Percentiles rank a stretch among this genome's conserved stretches.
These are phyloP conservation scores for Notechis scutatus DNA, from an alignment of 2,113 vertebrate species.

Conservation along the genomic window DNA sequence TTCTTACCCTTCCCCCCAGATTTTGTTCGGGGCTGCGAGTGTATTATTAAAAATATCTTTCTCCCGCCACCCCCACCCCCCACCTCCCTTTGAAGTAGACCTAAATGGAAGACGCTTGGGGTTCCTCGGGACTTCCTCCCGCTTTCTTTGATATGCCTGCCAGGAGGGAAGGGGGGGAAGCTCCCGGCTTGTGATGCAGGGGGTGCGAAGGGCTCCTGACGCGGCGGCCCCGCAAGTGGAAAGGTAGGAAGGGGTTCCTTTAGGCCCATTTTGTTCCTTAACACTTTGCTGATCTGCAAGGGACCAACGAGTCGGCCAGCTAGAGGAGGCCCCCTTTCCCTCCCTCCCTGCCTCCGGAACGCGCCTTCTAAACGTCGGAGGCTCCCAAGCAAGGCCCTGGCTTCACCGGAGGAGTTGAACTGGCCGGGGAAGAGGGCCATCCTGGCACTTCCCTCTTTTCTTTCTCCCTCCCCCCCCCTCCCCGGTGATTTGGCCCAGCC, in stretches of 20 bases:
- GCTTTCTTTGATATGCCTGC: constrained; percentile 11
- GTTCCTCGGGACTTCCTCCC: constrained; percentile 37
- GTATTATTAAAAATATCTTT: background rate
- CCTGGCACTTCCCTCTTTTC: background rate
- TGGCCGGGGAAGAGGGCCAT: background rate
- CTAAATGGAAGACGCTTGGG: background rate
- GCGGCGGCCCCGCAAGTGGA: background rate
- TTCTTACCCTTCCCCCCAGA: constrained; percentile 24
- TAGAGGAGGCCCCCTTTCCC: background rate
- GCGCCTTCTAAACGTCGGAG: background rate
- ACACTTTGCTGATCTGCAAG: background rate
- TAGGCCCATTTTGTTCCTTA: background rate
- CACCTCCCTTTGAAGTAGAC: background rate
- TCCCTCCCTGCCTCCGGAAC: background rate
- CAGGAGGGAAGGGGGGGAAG: constrained; percentile 1
- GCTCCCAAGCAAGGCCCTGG: background rate
- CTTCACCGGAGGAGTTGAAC: background rate
- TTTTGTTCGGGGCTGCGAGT: background rate
- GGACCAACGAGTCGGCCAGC: background rate
- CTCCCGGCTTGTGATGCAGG: constrained; percentile 34
- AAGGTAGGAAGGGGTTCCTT: background rate
- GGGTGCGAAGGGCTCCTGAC: background rate
- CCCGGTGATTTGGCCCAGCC: background rate
- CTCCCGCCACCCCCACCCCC: background rate
- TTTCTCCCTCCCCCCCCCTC: background rate